phyloP scores from a whole-genome alignment of 2,113 vertebrate species.

The Accipiter cooperii region DNA sequence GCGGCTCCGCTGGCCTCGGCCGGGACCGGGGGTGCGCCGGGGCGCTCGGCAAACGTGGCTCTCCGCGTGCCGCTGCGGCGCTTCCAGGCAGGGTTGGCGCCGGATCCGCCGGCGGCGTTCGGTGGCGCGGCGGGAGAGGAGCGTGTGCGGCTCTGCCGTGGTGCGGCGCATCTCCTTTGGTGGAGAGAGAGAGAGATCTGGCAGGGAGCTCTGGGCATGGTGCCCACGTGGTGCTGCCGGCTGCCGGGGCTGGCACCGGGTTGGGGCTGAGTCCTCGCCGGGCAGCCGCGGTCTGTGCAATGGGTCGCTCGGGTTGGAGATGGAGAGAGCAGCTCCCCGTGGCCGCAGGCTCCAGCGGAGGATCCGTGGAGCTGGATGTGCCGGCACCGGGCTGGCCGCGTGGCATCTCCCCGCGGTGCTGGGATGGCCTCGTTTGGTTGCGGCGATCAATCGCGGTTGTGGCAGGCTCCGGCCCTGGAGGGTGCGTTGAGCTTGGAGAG shows the following conservation, averaged over 20 bases:
- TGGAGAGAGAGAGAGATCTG: no score
- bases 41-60: accelerated
- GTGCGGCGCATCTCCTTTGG: accelerated
- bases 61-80: not conserved
- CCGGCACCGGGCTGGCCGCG: accelerated
- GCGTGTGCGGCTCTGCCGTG: accelerated
- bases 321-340: not conserved
- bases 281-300: not conserved
- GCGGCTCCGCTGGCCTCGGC: not conserved
- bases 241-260: accelerated
- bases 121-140: not conserved
- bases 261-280: not conserved
- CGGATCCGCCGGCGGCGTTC: accelerated
- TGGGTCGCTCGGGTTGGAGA: not conserved
- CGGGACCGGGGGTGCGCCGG: not conserved
- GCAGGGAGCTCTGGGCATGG: not conserved
- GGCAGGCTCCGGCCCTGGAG: not conserved
- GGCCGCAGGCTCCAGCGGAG: accelerated
- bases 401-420: accelerated
- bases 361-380: accelerated
- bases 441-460: accelerated
- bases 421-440: accelerated
- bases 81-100: not conserved
- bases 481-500: not conserved
- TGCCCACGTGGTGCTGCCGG: accelerated